Percentiles rank a stretch among this genome's conserved stretches.
Conservation (phyloP, 2,113 vertebrate genomes). For the Upupa epops region DNA sequence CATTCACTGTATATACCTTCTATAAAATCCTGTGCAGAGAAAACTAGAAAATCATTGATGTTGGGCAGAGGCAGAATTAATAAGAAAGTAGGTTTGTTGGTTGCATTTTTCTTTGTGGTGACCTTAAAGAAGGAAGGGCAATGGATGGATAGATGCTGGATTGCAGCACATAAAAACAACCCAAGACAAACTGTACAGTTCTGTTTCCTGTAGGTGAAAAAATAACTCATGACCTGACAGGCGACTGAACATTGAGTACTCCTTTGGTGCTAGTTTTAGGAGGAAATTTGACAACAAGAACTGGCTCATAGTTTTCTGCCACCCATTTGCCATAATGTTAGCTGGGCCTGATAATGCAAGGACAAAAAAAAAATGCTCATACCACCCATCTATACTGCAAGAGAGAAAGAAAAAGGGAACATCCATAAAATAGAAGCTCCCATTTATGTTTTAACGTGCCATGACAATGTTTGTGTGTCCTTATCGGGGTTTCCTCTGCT, state of each 20-base stretch:
- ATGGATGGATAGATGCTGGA: conserved; percentile 46
- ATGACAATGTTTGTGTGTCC: conserved; percentile 64
- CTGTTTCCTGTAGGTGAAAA: conserved; percentile 70
- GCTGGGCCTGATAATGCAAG: conserved; percentile 34
- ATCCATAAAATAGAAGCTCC: conserved; percentile 67
- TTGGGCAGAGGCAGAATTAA: not conserved
- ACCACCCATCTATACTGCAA: not conserved
- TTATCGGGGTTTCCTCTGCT: conserved; percentile 36
- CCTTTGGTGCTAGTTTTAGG: conserved; percentile 71
- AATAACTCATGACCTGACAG: conserved; percentile 69
- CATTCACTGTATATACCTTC: conserved; percentile 1
- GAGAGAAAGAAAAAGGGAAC: conserved; percentile 67
- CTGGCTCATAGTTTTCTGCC: conserved; percentile 68
- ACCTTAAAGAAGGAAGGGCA: conserved; percentile 54
- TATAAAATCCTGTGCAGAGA: not conserved
- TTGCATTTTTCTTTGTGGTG: not conserved
- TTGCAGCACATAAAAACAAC: conserved; percentile 55
- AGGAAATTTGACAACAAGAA: conserved; percentile 69
- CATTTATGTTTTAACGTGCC: conserved; percentile 66
- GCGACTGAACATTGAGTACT: conserved; percentile 55
- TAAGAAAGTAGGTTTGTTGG: conserved; percentile 10
- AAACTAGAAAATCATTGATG: not conserved
- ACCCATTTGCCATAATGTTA: conserved; percentile 19
- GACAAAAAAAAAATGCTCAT: not conserved
- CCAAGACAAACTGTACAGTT: conserved; percentile 61